Evolutionary conservation across 2,888 invertebrate species (phyloP).

Genomic region (Pandemis cinnamomeana): DNA sequence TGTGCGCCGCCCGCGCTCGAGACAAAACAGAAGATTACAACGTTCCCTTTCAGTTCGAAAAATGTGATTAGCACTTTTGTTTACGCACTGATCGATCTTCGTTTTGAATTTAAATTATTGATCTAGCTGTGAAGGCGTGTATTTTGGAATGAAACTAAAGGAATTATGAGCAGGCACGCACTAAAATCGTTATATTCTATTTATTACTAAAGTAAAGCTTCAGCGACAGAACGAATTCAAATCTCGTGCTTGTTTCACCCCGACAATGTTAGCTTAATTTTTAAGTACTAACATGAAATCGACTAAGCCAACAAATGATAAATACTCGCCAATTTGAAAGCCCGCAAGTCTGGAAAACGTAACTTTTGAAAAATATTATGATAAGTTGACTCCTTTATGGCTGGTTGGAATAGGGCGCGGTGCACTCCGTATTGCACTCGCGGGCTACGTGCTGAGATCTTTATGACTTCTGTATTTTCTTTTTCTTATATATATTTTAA

Average conservation of each 20-base stretch:
- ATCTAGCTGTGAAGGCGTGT: not conserved
- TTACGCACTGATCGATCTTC: conserved; percentile 77
- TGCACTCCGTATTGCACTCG: conserved; percentile 45
- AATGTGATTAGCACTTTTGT: conserved; percentile 82
- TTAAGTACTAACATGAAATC: conserved; percentile 24
- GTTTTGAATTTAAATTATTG: conserved; percentile 73
- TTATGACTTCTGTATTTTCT: not conserved
- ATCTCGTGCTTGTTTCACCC: conserved; percentile 2
- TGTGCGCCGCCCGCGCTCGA: conserved; percentile 63
- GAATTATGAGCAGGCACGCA: too few relatives aligned
- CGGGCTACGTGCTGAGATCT: conserved; percentile 13
- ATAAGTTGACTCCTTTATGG: conserved; percentile 53
- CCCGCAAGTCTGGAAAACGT: conserved; percentile 49
- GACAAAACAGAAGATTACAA: conserved; percentile 81
- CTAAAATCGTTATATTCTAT: not conserved
- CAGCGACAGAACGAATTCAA: not conserved
- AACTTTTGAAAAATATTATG: conserved; percentile 52
- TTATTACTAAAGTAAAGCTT: not conserved
- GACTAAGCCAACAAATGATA: conserved; percentile 52
- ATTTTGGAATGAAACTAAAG: not conserved
- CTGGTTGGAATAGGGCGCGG: conserved; percentile 45
- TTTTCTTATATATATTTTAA: not conserved
- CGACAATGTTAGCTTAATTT: not conserved
- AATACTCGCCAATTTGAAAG: conserved; percentile 48
- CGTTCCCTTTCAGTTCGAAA: conserved; percentile 75